Base-by-base conservation (phyloP, 2,888 invertebrate genomes). In the Lepidonotus clava region DNA sequence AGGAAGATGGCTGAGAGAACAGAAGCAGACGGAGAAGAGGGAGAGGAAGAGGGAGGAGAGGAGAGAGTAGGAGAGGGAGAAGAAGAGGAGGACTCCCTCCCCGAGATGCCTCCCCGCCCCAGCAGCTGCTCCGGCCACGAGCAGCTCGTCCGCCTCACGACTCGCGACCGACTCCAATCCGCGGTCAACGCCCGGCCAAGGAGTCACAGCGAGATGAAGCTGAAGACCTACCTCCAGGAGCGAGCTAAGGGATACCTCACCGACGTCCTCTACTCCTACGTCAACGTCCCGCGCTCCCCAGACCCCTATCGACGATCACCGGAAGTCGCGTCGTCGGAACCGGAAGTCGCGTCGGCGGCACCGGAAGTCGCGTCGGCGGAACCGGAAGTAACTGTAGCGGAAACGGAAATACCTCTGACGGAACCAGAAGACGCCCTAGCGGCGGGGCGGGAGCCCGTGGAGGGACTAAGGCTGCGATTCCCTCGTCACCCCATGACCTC, bases 161-260 rank as follows among this genome's bases (percentile, higher is more conserved):
- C 66, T 6, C 6, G 28, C n/a, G 46, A 80, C n/a, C 80, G 21
- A 18, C 80, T 80, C 80, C 14, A 21, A 6, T 41, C 80, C 14
- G 2, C 4, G 41, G 28, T 80, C 21, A 41, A 80, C 46, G 41
- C 80, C 11, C 21, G 80, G 24, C 80, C 80, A 24, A 41, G 80
- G 41, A 80, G 80, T 28, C 80, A 80, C 46, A 80, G 80, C 28
- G 80, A 80, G 11, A 80, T 80, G 80, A 80, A 80, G 46, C 51
- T 80, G 5, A 80, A 80, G 80, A 80, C 80, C 6, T 80, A 80
- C 32, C 80, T 80, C 6, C 80, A 80, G 51, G 80, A 80, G 51
- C 21, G 80, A n/a, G 80, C 80, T 32, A 80, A 80, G 28, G 80
- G 80, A 0, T 80, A 80, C 32, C 80, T 80, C 80, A 80, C 46